These are phyloP conservation scores for Cladorhizidae sp. DNA, from an alignment of 37 sponge, comb jelly and placozoan species.

Conservation along the genomic window DNA sequence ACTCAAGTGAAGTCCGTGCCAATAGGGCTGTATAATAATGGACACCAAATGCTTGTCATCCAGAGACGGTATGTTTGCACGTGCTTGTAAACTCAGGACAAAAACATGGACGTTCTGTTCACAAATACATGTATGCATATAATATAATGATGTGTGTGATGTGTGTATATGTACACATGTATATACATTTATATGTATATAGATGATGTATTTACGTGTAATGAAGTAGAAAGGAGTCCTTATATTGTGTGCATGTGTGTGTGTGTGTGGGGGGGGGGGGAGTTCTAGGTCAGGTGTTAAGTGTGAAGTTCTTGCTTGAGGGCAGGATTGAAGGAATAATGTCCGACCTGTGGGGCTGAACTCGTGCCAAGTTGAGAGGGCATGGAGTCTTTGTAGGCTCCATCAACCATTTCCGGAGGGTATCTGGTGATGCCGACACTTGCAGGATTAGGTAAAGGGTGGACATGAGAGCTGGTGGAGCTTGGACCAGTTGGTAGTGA, in stretches of 20 bases:
- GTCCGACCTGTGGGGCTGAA: not conserved
- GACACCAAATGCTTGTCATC: too few relatives aligned
- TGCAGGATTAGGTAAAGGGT: not conserved
- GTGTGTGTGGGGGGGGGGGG: not conserved
- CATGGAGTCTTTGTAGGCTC: not conserved
- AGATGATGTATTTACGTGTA: not conserved
- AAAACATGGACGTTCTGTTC: too few relatives aligned
- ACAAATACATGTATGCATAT: not conserved
- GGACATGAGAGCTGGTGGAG: not conserved
- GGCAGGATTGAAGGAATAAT: not conserved
- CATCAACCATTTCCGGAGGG: not conserved
- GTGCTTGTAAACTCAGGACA: too few relatives aligned
- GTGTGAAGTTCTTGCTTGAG: too few relatives aligned
- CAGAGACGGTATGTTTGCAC: too few relatives aligned
- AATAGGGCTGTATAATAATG: too few relatives aligned
- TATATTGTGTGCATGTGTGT: not conserved
- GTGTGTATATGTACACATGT: not conserved
- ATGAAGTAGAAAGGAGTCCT: too few relatives aligned
- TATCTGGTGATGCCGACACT: too few relatives aligned
- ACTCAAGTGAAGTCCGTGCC: too few relatives aligned
- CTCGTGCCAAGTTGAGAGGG: not conserved
- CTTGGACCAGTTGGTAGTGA: conserved; percentile 37
- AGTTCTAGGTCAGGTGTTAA: not conserved
- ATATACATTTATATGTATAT: not conserved
- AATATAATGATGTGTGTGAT: not conserved